Evolutionary conservation across 2,113 vertebrate species (phyloP), one percentile per base, ranked within the genome.

Genomic region (Colius striatus): DNA sequence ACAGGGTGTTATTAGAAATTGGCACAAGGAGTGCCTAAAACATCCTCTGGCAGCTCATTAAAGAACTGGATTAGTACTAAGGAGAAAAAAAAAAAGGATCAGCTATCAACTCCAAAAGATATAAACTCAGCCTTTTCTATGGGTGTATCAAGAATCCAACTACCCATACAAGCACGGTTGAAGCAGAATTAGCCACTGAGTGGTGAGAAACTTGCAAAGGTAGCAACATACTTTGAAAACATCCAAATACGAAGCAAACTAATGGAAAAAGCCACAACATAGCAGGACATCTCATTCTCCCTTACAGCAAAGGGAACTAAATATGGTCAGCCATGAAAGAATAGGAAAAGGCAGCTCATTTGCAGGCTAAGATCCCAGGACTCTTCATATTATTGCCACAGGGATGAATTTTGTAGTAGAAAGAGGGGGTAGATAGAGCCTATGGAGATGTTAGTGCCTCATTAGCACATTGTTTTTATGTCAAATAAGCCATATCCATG

Each of bases 1-100:
- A 94, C 36, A 89, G 27, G 15, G 34, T 81, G 76, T 67, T 96
- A 92, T 78, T 95, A 96, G 57, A 87, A 94, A 90, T 9, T 94
- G 94, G 93, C 95, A 96, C 20, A 79, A 73, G 29, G 45, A 92
- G 23, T 32, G 43, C 67, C 51, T 96, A 94, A 95, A 90, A 94
- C 82, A 94, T 94, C 94, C 82, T 77, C 88, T 96, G 95, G 93
- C 95, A 95, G 71, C 75, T 60, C 78, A 93, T 94, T 92, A 96
- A 97, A 96, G 92, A 92, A 38, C 53, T 61, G 61, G 72, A 93
- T 93, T 92, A 93, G 32, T 53, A 21, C 75, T 88, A 61, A 83
- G 21, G 25, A n/a, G 22, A 53, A 30, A 67, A 75, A 76, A 62
- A 50, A 78, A 60, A 16, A 5, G 32, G 43, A 32, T 86, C 76